A percentile compares a stretch with the other conserved stretches of the same genome.
phyloP scores from a whole-genome alignment of 2,888 invertebrate species.

The Chironomus riparius region DNA sequence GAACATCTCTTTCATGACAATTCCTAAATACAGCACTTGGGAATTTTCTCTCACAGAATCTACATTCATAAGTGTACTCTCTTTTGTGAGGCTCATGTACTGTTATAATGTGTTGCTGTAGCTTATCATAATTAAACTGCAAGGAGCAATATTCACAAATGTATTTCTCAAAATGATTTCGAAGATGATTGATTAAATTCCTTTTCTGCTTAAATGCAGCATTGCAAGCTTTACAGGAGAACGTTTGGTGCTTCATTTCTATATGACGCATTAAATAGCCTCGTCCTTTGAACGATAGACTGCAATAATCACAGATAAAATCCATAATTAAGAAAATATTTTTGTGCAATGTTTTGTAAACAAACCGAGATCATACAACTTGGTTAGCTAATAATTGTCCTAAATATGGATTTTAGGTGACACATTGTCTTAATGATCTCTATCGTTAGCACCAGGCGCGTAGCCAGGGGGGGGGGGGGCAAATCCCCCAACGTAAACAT shows the following conservation, averaged over 20 bases:
- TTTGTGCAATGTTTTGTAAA: no score
- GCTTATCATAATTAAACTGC: background rate
- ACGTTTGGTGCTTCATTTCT: background rate
- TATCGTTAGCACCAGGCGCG: no score
- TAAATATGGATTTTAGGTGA: no score
- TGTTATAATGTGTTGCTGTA: background rate
- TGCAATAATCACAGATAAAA: background rate
- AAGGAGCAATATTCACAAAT: background rate
- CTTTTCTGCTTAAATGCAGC: background rate
- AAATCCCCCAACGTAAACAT: no score
- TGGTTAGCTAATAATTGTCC: no score
- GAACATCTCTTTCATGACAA: background rate
- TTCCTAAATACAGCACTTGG: background rate
- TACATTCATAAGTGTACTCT: background rate
- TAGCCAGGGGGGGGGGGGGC: no score
- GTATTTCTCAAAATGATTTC: background rate
- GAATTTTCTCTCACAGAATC: background rate
- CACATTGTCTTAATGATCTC: no score
- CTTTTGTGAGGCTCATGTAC: background rate
- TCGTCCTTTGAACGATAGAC: background rate
- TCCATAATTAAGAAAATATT: background rate
- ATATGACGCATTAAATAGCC: background rate
- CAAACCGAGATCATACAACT: no score
- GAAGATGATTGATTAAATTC: background rate
- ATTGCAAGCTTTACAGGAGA: background rate